phyloP scores from a whole-genome alignment of 2,888 invertebrate species.

The Gnatocerus cornutus region DNA sequence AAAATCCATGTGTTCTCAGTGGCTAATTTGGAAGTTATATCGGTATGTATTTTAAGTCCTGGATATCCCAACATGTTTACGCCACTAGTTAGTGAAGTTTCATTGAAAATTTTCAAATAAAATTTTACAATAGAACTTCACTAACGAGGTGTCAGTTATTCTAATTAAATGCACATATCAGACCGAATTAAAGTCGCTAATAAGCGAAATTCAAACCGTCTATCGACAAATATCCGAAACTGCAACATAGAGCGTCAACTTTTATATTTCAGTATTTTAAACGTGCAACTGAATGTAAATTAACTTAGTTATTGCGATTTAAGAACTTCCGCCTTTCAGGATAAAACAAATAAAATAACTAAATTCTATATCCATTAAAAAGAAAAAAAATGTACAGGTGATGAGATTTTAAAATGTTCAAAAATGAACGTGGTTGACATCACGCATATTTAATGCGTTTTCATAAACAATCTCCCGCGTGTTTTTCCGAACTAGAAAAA shows the following conservation, averaged over 20 bases:
- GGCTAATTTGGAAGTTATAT: no score
- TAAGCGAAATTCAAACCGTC: not conserved
- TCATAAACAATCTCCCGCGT: no score
- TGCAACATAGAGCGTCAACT: no score
- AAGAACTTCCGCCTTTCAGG: not conserved
- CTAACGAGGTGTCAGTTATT: constrained; percentile 2
- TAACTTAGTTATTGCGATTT: not conserved
- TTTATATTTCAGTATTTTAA: not conserved
- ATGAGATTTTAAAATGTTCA: no score
- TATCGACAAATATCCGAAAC: not conserved
- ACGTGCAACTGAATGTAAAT: not conserved
- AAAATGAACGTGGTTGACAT: no score
- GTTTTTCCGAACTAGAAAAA: no score
- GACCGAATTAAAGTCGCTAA: not conserved
- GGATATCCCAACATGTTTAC: not conserved
- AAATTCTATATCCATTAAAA: not conserved
- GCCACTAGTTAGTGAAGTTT: not conserved
- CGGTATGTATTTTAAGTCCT: no score
- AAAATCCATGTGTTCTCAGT: not conserved
- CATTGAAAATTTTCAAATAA: not conserved
- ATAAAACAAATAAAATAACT: not conserved
- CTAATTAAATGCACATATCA: not conserved
- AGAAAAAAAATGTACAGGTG: not conserved
- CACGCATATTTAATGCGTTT: no score
- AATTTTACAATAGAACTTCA: not conserved